Evolutionary conservation across 2,888 invertebrate genomes (phyloP), one percentile per base, ranked within the genome.

Genomic region (Dichetophora obliterata): DNA sequence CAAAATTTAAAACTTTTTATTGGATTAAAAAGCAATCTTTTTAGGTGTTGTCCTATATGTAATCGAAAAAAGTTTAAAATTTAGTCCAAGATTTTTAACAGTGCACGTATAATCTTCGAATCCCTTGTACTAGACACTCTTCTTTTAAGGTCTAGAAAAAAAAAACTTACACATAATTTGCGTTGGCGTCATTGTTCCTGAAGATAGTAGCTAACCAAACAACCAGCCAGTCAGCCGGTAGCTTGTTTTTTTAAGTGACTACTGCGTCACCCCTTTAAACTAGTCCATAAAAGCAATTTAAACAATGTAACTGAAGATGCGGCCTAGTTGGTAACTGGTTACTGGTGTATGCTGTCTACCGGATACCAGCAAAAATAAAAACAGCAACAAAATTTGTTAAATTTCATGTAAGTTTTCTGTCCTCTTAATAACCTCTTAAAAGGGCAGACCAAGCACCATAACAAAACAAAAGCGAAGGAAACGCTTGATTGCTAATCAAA

Each of bases 161-260:
- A 52, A 71, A 24, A 59, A n/a, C n/a, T n/a, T 37, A 34, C 34
- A 37, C 57, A 61, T 59, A 16, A 74, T 74, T 74, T 74, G 74
- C 66, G 74, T 74, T 66, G 74, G 74, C 74, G 74, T 74, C 74
- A 74, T 74, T 74, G 74, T 74, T 74, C 52, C 50, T 16, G 22
- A 71, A 24, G 59, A 11, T 22, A 19, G 50, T 34, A 16, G 63
- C 68, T 22, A 24, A 1, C 43, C 19, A 19, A 27, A 16, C 37
- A 22, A 66, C 22, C 14, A 27, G 68, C 71, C 57, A 37, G 6
- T 70, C 52, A 31, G 65, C 34, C 19, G 54, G 16, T n/a, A 63
- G 63, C 11, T 34, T 31, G 27, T 31, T 65, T 34, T n/a, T 54
- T 65, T 34, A 65, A 65, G 63, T 65, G 63, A 37, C 34, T 16